These are phyloP conservation scores for Netelia melanura DNA, from an alignment of 2,888 invertebrate genomes.

Conservation along the genomic window DNA sequence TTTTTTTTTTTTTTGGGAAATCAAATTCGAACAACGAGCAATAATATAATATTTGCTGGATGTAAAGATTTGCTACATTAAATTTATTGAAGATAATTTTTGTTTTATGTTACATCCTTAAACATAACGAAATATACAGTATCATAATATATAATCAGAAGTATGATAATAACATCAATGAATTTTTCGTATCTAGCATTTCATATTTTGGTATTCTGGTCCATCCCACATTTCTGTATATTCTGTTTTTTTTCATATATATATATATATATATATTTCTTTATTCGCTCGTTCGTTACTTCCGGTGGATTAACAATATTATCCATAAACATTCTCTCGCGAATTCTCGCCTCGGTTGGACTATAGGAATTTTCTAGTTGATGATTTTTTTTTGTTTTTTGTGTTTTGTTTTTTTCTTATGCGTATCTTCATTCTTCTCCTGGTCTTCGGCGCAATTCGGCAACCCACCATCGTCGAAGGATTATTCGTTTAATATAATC, in stretches of 20 bases:
- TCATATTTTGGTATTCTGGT: neutral
- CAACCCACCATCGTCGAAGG: constrained; percentile 37
- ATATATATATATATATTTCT: no score
- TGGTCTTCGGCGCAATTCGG: constrained; percentile 1
- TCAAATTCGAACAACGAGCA: neutral
- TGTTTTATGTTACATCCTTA: constrained; percentile 61
- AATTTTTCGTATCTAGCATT: constrained; percentile 26
- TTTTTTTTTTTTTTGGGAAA: neutral
- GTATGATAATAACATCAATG: constrained; percentile 54
- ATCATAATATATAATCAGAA: constrained; percentile 41
- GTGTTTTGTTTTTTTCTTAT: neutral
- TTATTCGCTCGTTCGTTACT: neutral
- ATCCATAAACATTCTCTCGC: neutral
- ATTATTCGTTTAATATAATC: constrained; percentile 40
- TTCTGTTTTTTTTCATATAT: neutral
- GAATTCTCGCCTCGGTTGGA: constrained; percentile 7
- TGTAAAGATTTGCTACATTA: constrained; percentile 59
- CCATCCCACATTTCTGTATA: constrained; percentile 1
- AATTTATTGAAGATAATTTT: constrained; percentile 62
- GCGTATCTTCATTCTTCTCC: constrained; percentile 1
- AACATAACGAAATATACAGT: constrained; percentile 62
- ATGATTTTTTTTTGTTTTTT: constrained; percentile 5
- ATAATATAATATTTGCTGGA: neutral
- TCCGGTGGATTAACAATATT: constrained; percentile 17
- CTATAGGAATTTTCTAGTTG: constrained; percentile 17